Base-by-base conservation (phyloP, 2,888 invertebrate genomes). In the Emmelina monodactyla region DNA sequence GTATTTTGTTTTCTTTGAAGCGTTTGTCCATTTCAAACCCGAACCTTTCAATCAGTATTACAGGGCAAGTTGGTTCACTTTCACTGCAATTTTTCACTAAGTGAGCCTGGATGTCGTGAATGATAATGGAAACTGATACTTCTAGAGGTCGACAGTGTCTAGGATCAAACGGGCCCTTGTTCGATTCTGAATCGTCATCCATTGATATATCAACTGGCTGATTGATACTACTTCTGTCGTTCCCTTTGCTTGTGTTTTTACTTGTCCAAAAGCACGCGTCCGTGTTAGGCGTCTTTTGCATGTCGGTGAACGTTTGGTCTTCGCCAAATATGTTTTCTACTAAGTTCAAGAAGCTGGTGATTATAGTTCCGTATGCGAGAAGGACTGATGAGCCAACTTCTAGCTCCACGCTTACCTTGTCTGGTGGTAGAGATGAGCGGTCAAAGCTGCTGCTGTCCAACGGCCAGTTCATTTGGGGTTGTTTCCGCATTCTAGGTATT, bases 261-360 rank as follows among this genome's bases (percentile, higher is more conserved):
- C 66, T 62, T 33, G 72, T 64, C 67, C 73, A 70, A 40, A 51
- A 59, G 38, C 64, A 71, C 0, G 66, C 58, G 11, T 73, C 73
- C 19, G 72, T 61, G 3, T 71, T 82, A 1, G 84, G 78, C 22
- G 75, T 70, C 47, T 88, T 86, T 49, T 91, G 91, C 91, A 96
- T 95, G 53, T 97, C 96, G 1, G 92, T 92, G 56, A 96, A 96
- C 14, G 84, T 85, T 70, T 98, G 97, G 76, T 96, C 93, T 67
- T 95, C 96, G 0, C 98, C 98, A 62, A 99, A 95, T 46, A 98
- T 94, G 58, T 98, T 98, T 75, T 99, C 97, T 62, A 96, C 89
- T 28, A 96, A 83, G 70, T 93, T 90, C 56, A 96, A 86, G 52
- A 97, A 91, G 60, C 92, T 91, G 36, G 91, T 87, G 19, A 99